Evolutionary conservation across 2,888 invertebrate species (phyloP).

Genomic region (Noctua comes): DNA sequence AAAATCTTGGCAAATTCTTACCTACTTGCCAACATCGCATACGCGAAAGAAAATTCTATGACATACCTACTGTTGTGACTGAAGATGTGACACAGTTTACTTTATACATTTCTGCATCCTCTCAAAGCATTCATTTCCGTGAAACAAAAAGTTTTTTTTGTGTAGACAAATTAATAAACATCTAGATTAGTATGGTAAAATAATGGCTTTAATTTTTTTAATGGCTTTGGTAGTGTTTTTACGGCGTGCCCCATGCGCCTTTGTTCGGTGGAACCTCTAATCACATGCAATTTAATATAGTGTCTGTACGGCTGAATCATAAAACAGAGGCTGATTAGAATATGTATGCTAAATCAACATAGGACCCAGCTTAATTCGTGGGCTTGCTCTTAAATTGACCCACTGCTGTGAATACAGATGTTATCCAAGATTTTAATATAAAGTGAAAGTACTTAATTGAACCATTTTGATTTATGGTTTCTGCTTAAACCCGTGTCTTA

Average conservation of each 20-base stretch:
- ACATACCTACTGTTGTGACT: neutral
- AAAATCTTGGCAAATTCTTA: neutral
- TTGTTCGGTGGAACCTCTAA: slow-evolving; percentile 2
- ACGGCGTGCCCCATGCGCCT: neutral
- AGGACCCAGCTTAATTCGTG: neutral
- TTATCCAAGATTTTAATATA: slow-evolving; percentile 6
- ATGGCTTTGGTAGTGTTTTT: neutral
- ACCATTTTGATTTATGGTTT: slow-evolving; percentile 24
- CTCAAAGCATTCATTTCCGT: neutral
- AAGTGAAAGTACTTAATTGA: slow-evolving; percentile 36
- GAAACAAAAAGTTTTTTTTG: neutral
- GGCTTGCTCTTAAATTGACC: neutral
- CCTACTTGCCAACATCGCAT: neutral
- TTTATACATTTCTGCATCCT: neutral
- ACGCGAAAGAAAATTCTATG: neutral
- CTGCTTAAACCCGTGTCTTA: neutral
- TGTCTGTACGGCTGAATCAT: neutral
- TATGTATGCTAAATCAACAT: neutral
- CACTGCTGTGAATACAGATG: neutral
- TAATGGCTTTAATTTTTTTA: neutral
- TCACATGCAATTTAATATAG: neutral
- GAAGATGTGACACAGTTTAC: neutral
- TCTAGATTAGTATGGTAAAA: neutral
- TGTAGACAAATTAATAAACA: neutral
- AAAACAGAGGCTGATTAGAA: neutral